These are phyloP conservation scores for Diarsia mendica DNA, from an alignment of 2,888 invertebrate species.

Conservation along the genomic window DNA sequence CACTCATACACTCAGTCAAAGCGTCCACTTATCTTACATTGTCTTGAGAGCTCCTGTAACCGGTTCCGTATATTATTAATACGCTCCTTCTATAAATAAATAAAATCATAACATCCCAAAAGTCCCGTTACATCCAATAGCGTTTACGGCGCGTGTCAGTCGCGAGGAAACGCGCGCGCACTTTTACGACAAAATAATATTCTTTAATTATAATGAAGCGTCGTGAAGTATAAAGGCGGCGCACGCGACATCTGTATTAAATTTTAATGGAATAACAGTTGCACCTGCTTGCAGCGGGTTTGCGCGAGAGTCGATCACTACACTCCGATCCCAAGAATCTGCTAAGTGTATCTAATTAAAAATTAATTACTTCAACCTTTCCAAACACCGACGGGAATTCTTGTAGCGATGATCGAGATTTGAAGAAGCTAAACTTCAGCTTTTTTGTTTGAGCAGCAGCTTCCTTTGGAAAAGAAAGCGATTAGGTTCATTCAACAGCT, in stretches of 20 bases:
- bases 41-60: slow-evolving; percentile 55
- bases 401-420: slow-evolving; percentile 62
- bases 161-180: slow-evolving; percentile 74
- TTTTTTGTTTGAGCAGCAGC: slow-evolving; percentile 15
- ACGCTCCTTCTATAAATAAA: slow-evolving; percentile 57
- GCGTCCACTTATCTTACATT: slow-evolving; percentile 57
- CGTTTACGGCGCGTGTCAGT: slow-evolving; percentile 81
- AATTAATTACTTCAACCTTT: slow-evolving; percentile 77
- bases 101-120: slow-evolving; percentile 76
- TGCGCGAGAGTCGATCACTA: slow-evolving; percentile 78
- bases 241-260: slow-evolving; percentile 90
- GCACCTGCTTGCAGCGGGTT: slow-evolving; percentile 85
- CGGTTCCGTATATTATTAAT: slow-evolving; percentile 54
- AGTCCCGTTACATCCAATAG: slow-evolving; percentile 80
- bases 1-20: slow-evolving; percentile 40
- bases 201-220: slow-evolving; percentile 89
- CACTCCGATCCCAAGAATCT: slow-evolving; percentile 76
- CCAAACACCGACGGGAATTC: slow-evolving; percentile 68
- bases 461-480: slow-evolving; percentile 10
- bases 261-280: slow-evolving; percentile 86
- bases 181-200: slow-evolving; percentile 89
- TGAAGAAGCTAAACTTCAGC: slow-evolving; percentile 37
- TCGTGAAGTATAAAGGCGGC: slow-evolving; percentile 85
- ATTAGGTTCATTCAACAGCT: neutral
- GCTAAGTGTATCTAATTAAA: slow-evolving; percentile 84